These are phyloP conservation scores for Drosophila repleta DNA, from an alignment of 1,140 invertebrate species.

Conservation along the genomic window DNA sequence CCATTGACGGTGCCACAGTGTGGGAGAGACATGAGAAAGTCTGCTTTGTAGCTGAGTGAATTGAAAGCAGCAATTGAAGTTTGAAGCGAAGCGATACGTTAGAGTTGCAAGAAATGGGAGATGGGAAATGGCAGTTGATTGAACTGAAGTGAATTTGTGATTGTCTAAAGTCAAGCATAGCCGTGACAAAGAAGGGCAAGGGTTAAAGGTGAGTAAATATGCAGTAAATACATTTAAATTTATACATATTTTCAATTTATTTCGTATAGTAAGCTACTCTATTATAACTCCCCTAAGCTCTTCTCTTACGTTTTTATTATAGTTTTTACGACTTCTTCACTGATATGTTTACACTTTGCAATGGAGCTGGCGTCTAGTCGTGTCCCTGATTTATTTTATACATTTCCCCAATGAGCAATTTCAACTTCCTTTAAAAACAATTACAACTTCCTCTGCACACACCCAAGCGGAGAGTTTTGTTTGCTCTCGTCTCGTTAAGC, in stretches of 20 bases:
- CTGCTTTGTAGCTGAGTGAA: slow-evolving; percentile 2
- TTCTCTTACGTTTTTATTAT: slow-evolving; percentile 1
- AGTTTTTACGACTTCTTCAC: background rate
- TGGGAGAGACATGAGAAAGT: background rate
- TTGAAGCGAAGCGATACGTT: background rate
- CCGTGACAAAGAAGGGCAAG: too few species aligned
- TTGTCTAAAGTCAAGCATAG: too few species aligned
- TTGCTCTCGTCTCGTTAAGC: slow-evolving; percentile 64
- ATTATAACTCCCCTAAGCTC: background rate
- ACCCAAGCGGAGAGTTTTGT: slow-evolving; percentile 19
- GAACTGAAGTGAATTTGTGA: background rate
- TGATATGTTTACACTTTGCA: slow-evolving; percentile 16
- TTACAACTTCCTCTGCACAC: slow-evolving; percentile 68
- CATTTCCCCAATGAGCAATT: slow-evolving; percentile 79
- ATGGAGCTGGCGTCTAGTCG: background rate
- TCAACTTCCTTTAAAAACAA: slow-evolving; percentile 77
- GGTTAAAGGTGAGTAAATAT: too few species aligned
- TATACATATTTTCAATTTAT: too few species aligned
- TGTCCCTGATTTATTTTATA: slow-evolving; percentile 66
- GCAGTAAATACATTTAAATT: too few species aligned
- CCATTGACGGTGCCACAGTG: slow-evolving; percentile 38
- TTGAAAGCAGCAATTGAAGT: background rate
- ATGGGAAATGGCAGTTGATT: background rate
- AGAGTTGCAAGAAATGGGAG: background rate
- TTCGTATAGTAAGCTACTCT: too few species aligned